Conservation (phyloP, 2,888 invertebrate species). For the Cinara cedri region DNA sequence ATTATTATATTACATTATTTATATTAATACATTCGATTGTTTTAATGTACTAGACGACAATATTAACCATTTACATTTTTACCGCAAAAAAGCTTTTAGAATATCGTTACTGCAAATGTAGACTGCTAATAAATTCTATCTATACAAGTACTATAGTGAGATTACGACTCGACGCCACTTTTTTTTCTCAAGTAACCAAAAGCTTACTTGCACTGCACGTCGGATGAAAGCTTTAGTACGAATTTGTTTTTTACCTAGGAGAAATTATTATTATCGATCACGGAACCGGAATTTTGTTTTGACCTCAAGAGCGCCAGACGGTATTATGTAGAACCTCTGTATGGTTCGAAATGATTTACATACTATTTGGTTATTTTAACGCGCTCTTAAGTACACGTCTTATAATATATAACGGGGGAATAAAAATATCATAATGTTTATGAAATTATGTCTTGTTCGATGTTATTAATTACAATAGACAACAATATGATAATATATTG, state of each 20-base stretch:
- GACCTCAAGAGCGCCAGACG: neutral
- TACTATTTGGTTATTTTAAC: neutral
- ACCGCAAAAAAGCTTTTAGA: neutral
- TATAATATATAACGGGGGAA: too few species aligned
- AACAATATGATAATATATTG: too few species aligned
- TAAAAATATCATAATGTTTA: too few species aligned
- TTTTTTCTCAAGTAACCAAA: neutral
- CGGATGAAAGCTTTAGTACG: neutral
- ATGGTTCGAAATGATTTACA: neutral
- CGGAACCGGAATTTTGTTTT: neutral
- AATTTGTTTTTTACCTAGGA: constrained; percentile 7
- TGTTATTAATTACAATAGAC: too few species aligned
- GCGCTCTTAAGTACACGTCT: too few species aligned
- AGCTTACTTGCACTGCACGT: constrained; percentile 4
- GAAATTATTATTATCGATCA: neutral
- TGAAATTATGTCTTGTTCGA: too few species aligned
- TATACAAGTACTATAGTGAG: too few species aligned
- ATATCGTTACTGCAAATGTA: too few species aligned
- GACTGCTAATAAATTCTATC: neutral
- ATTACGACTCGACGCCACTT: neutral
- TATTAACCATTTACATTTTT: too few species aligned
- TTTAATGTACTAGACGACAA: too few species aligned
- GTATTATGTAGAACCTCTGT: neutral
- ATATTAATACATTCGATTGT: too few species aligned
- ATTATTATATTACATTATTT: too few species aligned